Conservation (phyloP, 1,140 invertebrate species). For the Lepeophtheirus salmonis region DNA sequence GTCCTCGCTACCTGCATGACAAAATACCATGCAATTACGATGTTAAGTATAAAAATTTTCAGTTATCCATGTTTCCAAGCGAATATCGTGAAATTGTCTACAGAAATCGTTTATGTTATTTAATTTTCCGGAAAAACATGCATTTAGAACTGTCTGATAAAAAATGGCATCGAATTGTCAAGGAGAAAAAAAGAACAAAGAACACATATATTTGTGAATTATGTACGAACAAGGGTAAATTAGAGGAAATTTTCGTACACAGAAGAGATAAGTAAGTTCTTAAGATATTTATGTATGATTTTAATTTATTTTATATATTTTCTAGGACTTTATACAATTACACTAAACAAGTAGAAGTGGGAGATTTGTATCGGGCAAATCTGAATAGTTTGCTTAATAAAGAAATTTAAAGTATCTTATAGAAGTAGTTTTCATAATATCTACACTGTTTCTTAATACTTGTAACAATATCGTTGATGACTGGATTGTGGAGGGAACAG, state of each 20-base stretch:
- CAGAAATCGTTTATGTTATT: background rate
- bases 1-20: conserved; percentile 1
- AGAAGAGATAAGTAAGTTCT: background rate
- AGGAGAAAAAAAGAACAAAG: background rate
- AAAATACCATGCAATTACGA: background rate
- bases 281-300: too few relatives aligned
- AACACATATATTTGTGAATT: background rate
- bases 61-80: background rate
- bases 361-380: background rate
- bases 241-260: background rate
- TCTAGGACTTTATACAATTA: background rate
- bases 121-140: background rate
- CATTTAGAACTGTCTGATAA: background rate
- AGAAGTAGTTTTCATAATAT: too few relatives aligned
- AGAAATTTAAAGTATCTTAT: too few relatives aligned
- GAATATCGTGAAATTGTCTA: background rate
- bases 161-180: background rate
- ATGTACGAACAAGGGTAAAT: background rate
- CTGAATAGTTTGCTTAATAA: too few relatives aligned
- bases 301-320: background rate
- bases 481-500: too few relatives aligned
- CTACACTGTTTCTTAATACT: too few relatives aligned
- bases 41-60: conserved; percentile 3
- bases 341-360: background rate
- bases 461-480: too few relatives aligned